phyloP scores from a whole-genome alignment of 2,888 invertebrate species.

The Eupeodes latifasciatus region DNA sequence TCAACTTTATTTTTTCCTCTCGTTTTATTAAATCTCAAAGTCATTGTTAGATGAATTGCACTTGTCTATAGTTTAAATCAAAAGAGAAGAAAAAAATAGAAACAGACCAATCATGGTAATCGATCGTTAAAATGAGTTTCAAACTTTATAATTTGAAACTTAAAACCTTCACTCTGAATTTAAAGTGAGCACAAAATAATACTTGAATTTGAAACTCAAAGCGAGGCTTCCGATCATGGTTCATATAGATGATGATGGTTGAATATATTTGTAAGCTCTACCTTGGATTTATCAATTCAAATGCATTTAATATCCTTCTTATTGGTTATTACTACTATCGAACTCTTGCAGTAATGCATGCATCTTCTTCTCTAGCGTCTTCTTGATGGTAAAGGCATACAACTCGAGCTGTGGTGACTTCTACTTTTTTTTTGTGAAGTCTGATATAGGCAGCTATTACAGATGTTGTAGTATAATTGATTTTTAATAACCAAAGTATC shows the following conservation, averaged over 20 bases:
- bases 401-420: slow-evolving; percentile 48
- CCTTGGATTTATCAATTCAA: slow-evolving; percentile 41
- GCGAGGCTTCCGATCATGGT: not conserved
- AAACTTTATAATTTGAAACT: slow-evolving; percentile 62
- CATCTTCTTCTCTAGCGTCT: slow-evolving; percentile 17
- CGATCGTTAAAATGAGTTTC: slow-evolving; percentile 66
- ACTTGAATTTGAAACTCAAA: not conserved
- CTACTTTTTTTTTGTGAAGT: slow-evolving; percentile 3
- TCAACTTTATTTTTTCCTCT: slow-evolving; percentile 24
- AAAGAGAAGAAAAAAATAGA: not conserved
- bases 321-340: not conserved
- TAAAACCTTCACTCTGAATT: slow-evolving; percentile 55
- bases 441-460: not conserved
- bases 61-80: not conserved
- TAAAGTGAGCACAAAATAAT: slow-evolving; percentile 4
- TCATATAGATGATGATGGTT: not conserved
- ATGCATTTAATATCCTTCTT: slow-evolving; percentile 50
- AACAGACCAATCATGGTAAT: slow-evolving; percentile 67
- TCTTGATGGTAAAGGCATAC: not conserved
- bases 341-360: slow-evolving; percentile 24
- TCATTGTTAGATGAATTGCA: slow-evolving; percentile 55
- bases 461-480: slow-evolving; percentile 54
- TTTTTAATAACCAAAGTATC: slow-evolving; percentile 61
- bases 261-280: slow-evolving; percentile 24
- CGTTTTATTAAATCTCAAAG: slow-evolving; percentile 31